Evolutionary conservation across 2,797 vertebrate genomes (phyloP).

Genomic region (Trachurus trachurus): DNA sequence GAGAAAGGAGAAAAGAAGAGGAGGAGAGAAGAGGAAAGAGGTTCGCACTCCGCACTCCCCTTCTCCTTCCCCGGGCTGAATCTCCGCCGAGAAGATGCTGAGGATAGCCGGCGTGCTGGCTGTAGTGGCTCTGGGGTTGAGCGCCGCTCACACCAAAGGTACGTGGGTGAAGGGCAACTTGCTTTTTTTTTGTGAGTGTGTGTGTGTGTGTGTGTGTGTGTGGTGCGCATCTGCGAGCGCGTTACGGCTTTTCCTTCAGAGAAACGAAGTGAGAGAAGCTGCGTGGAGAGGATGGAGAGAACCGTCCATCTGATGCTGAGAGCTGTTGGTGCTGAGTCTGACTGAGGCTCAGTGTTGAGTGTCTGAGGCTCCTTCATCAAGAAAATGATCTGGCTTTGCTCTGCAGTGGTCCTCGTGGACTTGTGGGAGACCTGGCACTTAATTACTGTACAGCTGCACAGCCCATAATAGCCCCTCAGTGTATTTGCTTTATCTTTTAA

Average conservation of each 20-base stretch:
- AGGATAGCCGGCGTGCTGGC: conserved; percentile 76
- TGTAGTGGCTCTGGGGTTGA: conserved; percentile 78
- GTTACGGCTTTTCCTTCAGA: background rate
- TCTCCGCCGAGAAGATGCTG: conserved; percentile 79
- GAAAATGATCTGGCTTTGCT: conserved; percentile 1
- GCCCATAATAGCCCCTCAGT: conserved; percentile 24
- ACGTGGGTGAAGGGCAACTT: conserved; percentile 85
- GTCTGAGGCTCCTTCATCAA: background rate
- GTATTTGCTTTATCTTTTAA: conserved; percentile 28
- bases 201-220: conserved; percentile 3
- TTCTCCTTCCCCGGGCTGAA: conserved; percentile 48
- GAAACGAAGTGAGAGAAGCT: conserved; percentile 10
- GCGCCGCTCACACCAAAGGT: conserved; percentile 89
- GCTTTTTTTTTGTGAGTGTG: conserved; percentile 5
- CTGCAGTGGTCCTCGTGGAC: conserved; percentile 29
- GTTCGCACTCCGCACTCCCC: conserved; percentile 60
- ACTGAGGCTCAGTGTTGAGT: conserved; percentile 3
- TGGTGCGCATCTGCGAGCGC: conserved; percentile 36
- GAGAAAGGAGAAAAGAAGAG: conserved; percentile 3
- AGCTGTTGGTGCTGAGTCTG: background rate
- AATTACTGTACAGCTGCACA: conserved; percentile 8
- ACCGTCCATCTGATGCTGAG: conserved; percentile 21
- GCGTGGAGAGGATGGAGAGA: conserved; percentile 37
- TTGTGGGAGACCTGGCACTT: conserved; percentile 16
- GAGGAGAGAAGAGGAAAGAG: conserved; percentile 61